These are phyloP conservation scores for Eueides isabella DNA, from an alignment of 1,140 invertebrate species.

Conservation along the genomic window DNA sequence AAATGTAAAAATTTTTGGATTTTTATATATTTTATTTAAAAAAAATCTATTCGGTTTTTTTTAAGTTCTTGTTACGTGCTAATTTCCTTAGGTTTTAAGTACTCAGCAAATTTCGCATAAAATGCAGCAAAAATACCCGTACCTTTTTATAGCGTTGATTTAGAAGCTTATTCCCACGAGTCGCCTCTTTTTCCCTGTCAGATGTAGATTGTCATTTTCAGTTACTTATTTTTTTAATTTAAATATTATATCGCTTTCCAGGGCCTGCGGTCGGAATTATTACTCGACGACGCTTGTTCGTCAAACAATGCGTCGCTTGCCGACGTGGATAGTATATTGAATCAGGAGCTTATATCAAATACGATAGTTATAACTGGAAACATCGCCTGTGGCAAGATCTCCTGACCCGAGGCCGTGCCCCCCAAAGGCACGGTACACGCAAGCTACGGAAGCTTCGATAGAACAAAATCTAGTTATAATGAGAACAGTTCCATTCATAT, in stretches of 20 bases:
- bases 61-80: too few species aligned
- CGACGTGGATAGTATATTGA: slow-evolving; percentile 63
- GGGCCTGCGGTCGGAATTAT: slow-evolving; percentile 66
- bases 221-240: not conserved
- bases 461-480: slow-evolving; percentile 54
- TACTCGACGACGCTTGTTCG: slow-evolving; percentile 70
- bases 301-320: slow-evolving; percentile 61
- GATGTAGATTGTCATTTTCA: too few species aligned
- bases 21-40: too few species aligned
- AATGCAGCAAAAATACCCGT: too few species aligned
- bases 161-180: too few species aligned
- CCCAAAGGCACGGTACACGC: slow-evolving; percentile 55
- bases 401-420: slow-evolving; percentile 77
- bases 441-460: slow-evolving; percentile 69
- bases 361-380: slow-evolving; percentile 65
- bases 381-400: slow-evolving; percentile 51
- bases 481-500: slow-evolving; percentile 47
- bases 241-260: slow-evolving; percentile 47
- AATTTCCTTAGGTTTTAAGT: too few species aligned
- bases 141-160: too few species aligned
- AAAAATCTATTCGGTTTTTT: too few species aligned
- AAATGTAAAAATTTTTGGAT: too few species aligned
- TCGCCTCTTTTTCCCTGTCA: too few species aligned
- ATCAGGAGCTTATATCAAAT: slow-evolving; percentile 59
- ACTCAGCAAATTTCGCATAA: too few species aligned